A percentile compares a stretch with the other conserved stretches of the same genome.
Evolutionary conservation across 1,140 invertebrate species (phyloP).

Genomic region (Gonatopus flavifemur): DNA sequence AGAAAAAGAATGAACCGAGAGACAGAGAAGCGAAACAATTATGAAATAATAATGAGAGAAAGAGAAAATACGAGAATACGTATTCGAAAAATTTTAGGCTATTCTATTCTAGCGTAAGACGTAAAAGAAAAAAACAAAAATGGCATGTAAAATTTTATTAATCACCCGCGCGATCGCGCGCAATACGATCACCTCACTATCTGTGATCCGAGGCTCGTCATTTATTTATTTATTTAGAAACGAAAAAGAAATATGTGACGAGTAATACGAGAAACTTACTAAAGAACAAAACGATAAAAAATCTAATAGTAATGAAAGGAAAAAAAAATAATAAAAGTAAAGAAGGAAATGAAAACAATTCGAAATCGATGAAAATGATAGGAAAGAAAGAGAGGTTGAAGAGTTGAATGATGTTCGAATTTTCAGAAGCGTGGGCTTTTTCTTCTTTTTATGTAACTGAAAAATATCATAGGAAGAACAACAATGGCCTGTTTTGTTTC

Average conservation of each 20-base stretch:
- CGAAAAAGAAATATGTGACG: no score
- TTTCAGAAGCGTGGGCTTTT: no score
- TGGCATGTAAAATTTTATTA: conserved; percentile 36
- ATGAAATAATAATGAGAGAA: background rate
- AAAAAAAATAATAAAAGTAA: conserved; percentile 11
- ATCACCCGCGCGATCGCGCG: conserved; percentile 46
- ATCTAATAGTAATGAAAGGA: conserved; percentile 3
- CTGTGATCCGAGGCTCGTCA: conserved; percentile 54
- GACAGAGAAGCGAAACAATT: conserved; percentile 26
- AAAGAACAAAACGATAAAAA: conserved; percentile 11
- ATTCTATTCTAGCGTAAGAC: no score
- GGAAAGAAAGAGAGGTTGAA: background rate
- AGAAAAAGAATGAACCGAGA: conserved; percentile 23
- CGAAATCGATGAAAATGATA: background rate
- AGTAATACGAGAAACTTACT: conserved; percentile 47
- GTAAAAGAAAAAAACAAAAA: conserved; percentile 18
- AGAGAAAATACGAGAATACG: conserved; percentile 8
- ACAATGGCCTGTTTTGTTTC: no score
- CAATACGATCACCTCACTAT: conserved; percentile 56
- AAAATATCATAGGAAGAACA: no score
- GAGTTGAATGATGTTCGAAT: no score
- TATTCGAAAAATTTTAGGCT: conserved; percentile 7
- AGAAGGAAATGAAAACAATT: conserved; percentile 11
- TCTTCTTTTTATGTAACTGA: no score
- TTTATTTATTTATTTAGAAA: no score